Evolutionary conservation across 2,888 invertebrate genomes (phyloP), one percentile per base, ranked within the genome.

Genomic region (Ophonus ardosiacus): DNA sequence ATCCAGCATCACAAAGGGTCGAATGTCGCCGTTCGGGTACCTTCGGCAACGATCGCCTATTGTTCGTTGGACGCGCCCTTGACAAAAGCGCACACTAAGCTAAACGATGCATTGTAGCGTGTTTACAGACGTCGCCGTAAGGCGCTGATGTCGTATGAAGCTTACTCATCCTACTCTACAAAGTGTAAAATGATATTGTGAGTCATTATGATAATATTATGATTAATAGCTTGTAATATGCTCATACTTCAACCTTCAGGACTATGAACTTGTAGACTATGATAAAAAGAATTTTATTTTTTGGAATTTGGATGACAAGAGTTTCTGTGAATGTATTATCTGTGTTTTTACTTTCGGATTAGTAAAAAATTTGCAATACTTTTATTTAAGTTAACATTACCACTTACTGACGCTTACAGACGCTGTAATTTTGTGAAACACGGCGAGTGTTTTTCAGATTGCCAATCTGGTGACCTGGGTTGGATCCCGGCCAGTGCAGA

Each of bases 181-280:
- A 74, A 74, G 40, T 74, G 71, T 74, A 74, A 74, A 74, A 74
- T 74, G 71, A 74, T 74, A 74, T 18, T 40, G 10, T 74, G 71
- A 43, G 43, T 74, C 71, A 74, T 74, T 74, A 43, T 74, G 43
- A 74, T 74, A 74, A 74, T 74, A 74, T 74, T 74, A 74, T 74
- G 71, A 71, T 71, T 71, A 40, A 17, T 71, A 7, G 31, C 68
- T 71, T 71, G 68, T 71, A 71, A 71, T 71, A 40, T 71, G 38
- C 38, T 71, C 68, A 71, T 65, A 65, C 13, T 40, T 63, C 68
- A 71, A 31, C 31, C 13, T 40, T 63, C 24, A 63, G 63, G 63
- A n/a, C 63, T 24, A 31, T 71, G 68, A 31, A 74, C 71, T 74
- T 43, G 43, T 74, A 7, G 10, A 68, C 13, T 63, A 63, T 63